Evolutionary conservation across 2,113 vertebrate genomes (phyloP).

Genomic region (Loxodonta africana): DNA sequence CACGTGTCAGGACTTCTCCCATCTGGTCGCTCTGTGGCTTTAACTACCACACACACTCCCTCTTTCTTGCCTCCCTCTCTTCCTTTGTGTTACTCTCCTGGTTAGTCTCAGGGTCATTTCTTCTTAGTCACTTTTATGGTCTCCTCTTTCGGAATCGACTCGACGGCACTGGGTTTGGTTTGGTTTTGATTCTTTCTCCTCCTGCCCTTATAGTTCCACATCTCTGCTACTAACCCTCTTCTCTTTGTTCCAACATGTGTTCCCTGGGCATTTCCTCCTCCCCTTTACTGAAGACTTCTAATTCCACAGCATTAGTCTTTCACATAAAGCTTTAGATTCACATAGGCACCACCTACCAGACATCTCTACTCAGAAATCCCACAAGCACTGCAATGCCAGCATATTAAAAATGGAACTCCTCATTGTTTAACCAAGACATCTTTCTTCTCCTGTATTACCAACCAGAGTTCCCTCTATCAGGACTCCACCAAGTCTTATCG

Average conservation of each 20-base stretch:
- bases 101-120: neutral
- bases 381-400: neutral
- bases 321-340: neutral
- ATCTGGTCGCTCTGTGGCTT: neutral
- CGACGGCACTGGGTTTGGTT: too few relatives aligned
- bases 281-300: neutral
- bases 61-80: accelerated
- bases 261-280: too few relatives aligned
- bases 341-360: neutral
- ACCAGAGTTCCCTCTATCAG: accelerated
- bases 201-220: neutral
- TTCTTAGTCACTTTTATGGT: neutral
- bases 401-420: neutral
- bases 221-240: neutral
- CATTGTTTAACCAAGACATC: neutral
- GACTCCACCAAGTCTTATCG: accelerated
- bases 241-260: neutral
- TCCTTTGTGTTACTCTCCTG: neutral
- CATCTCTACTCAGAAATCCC: neutral
- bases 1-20: neutral
- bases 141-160: neutral
- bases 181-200: neutral
- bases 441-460: neutral
- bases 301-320: neutral
- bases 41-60: accelerated